Evolutionary conservation across 2,888 invertebrate genomes (phyloP), one percentile per base, ranked within the genome.

Genomic region (Lacanobia oleracea): DNA sequence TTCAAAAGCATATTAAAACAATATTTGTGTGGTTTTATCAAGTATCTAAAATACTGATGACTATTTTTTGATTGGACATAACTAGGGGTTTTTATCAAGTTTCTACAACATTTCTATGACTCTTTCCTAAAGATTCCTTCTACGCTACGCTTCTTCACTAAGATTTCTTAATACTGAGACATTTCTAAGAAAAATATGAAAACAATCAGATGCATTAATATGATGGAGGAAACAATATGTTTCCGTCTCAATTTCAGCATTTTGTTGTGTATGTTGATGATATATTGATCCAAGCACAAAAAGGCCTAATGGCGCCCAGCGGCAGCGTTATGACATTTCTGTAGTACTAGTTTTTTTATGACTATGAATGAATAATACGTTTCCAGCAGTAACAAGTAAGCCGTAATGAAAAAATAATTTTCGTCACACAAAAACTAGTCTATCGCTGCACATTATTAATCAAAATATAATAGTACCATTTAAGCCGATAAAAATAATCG

Each of bases 401-500:
- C 61, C 59, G 23, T 57, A 83, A 81, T 77, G 66, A 86, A 83
- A 83, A 75, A 81, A 59, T 71, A 62, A 81, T 81, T 73, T 68
- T 72, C 50, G 63, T 64, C 48, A 65, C 48, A 71, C 66, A 70
- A 75, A 74, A 75, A 63, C 66, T 69, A 70, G 63, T 69, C 72
- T 69, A 84, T 85, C 75, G 57, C 21, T 61, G 40, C 54, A 67
- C 60, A 67, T 84, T 82, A 85, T 85, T 82, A 85, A 87, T 87
- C 86, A 86, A 88, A 86, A 86, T 87, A 87, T 85, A 85, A 86
- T 87, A 86, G 82, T 75, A 83, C 65, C 70, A 83, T 84, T 81
- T 79, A 81, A 76, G 75, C 84, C 75, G 88, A 87, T 89, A 86
- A 88, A 88, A 75, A 84, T 88, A 85, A 89, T 89, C 87, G 83